phyloP scores from a whole-genome alignment of 2,113 vertebrate genomes.

The Onychostoma macrolepis region DNA sequence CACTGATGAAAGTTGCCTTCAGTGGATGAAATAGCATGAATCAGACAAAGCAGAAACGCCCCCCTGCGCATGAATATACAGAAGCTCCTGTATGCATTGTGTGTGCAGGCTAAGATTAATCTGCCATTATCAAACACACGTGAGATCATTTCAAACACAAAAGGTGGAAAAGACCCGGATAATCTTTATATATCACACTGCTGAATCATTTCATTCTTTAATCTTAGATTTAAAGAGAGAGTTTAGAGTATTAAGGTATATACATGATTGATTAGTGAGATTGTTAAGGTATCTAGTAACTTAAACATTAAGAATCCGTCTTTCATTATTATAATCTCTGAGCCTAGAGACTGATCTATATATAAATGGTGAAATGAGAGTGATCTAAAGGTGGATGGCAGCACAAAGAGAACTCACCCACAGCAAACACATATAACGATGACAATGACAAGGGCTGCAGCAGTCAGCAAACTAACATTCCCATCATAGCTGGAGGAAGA shows the following conservation, averaged over 20 bases:
- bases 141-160: background rate
- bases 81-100: slow-evolving; percentile 60
- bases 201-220: background rate
- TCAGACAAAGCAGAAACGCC: slow-evolving; percentile 78
- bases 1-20: slow-evolving; percentile 37
- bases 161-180: background rate
- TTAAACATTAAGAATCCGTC: background rate
- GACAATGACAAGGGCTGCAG: slow-evolving; percentile 20
- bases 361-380: slow-evolving; percentile 19
- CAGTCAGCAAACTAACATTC: slow-evolving; percentile 19
- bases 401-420: slow-evolving; percentile 48
- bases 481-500: slow-evolving; percentile 20
- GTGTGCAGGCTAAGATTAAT: slow-evolving; percentile 20
- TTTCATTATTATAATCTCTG: background rate
- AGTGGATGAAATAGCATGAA: slow-evolving; percentile 53
- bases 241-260: background rate
- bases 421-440: slow-evolving; percentile 8
- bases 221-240: background rate
- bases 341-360: background rate
- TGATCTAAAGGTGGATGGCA: slow-evolving; percentile 18
- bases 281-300: background rate
- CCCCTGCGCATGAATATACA: slow-evolving; percentile 65
- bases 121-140: slow-evolving; percentile 14
- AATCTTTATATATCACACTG: background rate
- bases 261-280: background rate